Evolutionary conservation across 2,113 vertebrate species (phyloP).

Genomic region (Lota lota): DNA sequence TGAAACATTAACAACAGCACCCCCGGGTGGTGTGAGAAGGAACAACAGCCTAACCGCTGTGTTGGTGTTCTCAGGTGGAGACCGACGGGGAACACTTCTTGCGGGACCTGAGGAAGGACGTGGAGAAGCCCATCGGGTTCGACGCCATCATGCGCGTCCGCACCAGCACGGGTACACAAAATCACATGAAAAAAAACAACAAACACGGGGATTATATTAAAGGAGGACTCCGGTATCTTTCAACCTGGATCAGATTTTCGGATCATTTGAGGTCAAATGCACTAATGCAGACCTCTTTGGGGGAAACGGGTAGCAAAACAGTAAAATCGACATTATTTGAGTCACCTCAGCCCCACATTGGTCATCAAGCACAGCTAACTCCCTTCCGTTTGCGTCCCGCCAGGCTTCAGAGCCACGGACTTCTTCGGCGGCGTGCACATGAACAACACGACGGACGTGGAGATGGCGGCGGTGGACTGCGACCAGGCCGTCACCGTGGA

Average conservation of each 20-base stretch:
- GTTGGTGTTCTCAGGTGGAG: conserved; percentile 68
- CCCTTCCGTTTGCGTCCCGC: not conserved
- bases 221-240: no score
- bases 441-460: conserved; percentile 93
- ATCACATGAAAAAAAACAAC: no score
- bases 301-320: no score
- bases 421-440: conserved; percentile 90
- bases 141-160: conserved; percentile 94
- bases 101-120: conserved; percentile 82
- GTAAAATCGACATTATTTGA: no score
- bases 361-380: no score
- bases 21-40: no score
- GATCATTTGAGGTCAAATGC: no score
- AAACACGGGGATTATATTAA: not conserved
- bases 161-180: conserved; percentile 86
- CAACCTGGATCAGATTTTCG: no score
- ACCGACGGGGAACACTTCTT: conserved; percentile 84
- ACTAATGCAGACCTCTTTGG: no score
- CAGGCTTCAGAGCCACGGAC: conserved; percentile 92
- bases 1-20: no score
- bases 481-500: conserved; percentile 91
- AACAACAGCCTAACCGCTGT: not conserved
- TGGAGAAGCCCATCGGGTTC: conserved; percentile 84
- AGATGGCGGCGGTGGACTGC: conserved; percentile 91
- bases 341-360: no score